Evolutionary conservation across 2,113 vertebrate species (phyloP).

Genomic region (Calcarius ornatus): DNA sequence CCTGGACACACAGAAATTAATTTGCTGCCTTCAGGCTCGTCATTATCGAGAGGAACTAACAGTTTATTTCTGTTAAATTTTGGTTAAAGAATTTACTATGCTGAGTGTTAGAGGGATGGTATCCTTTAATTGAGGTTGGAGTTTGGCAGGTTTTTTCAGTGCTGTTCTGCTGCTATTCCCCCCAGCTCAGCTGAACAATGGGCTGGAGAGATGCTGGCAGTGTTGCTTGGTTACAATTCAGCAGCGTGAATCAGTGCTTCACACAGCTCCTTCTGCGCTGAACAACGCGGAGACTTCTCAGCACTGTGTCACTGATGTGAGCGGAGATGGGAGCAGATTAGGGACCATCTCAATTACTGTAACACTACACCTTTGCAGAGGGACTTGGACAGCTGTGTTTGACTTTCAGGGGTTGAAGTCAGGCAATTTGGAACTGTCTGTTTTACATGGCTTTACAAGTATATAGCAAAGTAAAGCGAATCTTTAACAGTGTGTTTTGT

Average conservation of each 20-base stretch:
- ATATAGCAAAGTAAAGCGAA: background rate
- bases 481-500: background rate
- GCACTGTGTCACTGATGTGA: background rate
- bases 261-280: background rate
- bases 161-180: conserved; percentile 39
- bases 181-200: conserved; percentile 43
- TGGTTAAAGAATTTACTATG: background rate
- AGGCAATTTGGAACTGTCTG: background rate
- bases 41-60: background rate
- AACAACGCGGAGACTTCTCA: background rate
- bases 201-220: conserved; percentile 42
- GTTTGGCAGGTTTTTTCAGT: conserved; percentile 43
- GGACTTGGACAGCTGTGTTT: background rate
- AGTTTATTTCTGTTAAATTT: background rate
- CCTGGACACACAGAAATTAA: background rate
- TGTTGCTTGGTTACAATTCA: conserved; percentile 69
- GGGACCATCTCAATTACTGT: background rate
- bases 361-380: background rate
- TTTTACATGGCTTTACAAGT: background rate
- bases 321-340: background rate
- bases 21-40: background rate
- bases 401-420: background rate
- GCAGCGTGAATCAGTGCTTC: conserved; percentile 34
- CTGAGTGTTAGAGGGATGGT: background rate
- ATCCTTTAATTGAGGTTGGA: background rate